Base-by-base conservation (phyloP, 2,797 vertebrate species). In the Lagorchestes hirsutus region DNA sequence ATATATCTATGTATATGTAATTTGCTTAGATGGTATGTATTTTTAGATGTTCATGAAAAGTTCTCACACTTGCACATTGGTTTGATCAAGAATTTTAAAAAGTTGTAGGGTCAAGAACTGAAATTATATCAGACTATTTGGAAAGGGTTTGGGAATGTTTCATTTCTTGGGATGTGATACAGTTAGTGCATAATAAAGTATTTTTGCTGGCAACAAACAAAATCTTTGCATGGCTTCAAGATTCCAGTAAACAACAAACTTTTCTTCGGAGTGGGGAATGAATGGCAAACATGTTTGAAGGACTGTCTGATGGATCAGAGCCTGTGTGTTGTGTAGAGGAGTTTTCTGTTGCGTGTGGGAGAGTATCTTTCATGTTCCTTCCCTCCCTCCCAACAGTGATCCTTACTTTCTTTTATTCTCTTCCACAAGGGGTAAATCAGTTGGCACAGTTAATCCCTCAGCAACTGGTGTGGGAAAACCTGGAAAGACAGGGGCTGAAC, bases 41-140 rank as follows among this genome's bases (percentile, higher is more conserved):
- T 59, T 94, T 92, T 92, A 55, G 50, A 91, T 16, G 90, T 58
- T 58, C 12, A 0, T 0, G 1, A 28, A 40, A 92, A 91, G 92
- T 67, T 13, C 56, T 96, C 57, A 67, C 18, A 2, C 24, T 87
- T 52, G 67, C 46, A 0, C 22, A 0, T 94, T 96, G 67, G 55
- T 94, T 96, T 96, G 87, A 95, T 57, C 58, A 14, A 29, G 54
- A 16, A 0, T 54, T 82, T 40, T 28, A 31, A 40, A 96, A 92
- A 93, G 11, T 91, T 94, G 54, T 95, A 0, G 0, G 40, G 57
- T 95, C 94, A 93, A 97, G 97, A 92, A 34, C 52, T 91, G 92
- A 92, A 92, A 96, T 98, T 94, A 92, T 95, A 95, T 91, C 40
- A 94, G 95, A 58, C 90, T 87, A 40, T 97, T 54, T 97, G 97